Evolutionary conservation across 2,888 invertebrate species (phyloP), one percentile per base, ranked within the genome.

Genomic region (Tachina grossa): DNA sequence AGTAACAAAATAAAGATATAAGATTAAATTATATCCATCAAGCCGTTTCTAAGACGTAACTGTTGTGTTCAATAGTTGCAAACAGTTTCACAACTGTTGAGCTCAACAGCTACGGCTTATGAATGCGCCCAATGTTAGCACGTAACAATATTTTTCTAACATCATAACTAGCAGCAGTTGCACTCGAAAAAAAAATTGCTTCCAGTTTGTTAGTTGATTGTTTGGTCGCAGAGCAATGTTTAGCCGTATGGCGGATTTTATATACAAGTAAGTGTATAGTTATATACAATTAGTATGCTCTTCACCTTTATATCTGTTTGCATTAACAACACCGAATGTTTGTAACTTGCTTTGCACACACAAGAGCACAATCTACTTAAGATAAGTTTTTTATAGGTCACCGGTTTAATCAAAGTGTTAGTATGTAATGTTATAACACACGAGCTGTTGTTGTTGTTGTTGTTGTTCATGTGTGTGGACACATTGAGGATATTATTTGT

Each of bases 271-370:
- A 13, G 68, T 31, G 31, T 31, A 31, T 31, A 31, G 31, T 31
- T 31, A 31, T 31, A 6, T 31, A 68, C 47, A 55, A 49, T 77
- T 31, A 77, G 51, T 51, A 13, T 59, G 41, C 57, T 68, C 41
- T 59, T 51, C 59, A 77, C 68, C 68, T 59, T 68, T 59, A 68
- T 59, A 59, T 49, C 49, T 22, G 39, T 57, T 68, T 53, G 47
- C 66, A 6, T 41, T 41, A 16, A 3, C 55, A 53, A 45, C 69
- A 55, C 45, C 53, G 16, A 45, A 45, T 55, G 16, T 39, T 65
- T 41, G 22, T 43, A 45, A 19, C 45, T 39, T 55, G 9, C 10
- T 5, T 3, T n/a, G 41, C 22, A 43, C 22, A 43, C 22, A 43
- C 14, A n/a, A 6, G 31, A 11, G 13, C 11, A 31, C 5, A 39